These are phyloP conservation scores for Sinosuthora webbiana DNA, from an alignment of 2,113 vertebrate genomes.

Conservation along the genomic window DNA sequence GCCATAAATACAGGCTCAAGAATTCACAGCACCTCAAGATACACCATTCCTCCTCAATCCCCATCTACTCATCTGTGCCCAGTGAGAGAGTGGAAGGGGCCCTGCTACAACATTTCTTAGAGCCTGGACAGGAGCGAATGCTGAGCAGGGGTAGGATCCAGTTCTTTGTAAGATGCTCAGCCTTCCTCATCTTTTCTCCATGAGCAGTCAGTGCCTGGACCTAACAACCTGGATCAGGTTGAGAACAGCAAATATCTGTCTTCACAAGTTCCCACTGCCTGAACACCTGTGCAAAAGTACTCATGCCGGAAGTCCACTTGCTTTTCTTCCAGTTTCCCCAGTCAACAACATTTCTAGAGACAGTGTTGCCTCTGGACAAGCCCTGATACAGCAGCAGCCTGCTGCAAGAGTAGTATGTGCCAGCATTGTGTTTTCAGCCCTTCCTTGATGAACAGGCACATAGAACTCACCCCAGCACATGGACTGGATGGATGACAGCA, in stretches of 20 bases:
- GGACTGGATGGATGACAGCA: fast-evolving
- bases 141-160: background rate
- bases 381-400: background rate
- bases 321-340: background rate
- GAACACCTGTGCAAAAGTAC: background rate
- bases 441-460: background rate
- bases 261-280: background rate
- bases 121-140: fast-evolving
- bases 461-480: background rate
- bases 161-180: background rate
- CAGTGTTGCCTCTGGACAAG: background rate
- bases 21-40: background rate
- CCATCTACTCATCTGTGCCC: too few relatives aligned
- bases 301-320: fast-evolving
- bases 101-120: background rate
- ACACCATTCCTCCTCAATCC: fast-evolving
- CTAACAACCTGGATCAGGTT: background rate
- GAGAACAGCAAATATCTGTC: background rate
- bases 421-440: background rate
- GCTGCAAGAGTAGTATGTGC: background rate
- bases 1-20: background rate
- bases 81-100: background rate
- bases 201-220: background rate
- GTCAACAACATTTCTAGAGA: background rate
- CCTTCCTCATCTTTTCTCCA: background rate